These are phyloP conservation scores for Tribolium madens DNA, from an alignment of 1,140 invertebrate genomes.

Conservation along the genomic window DNA sequence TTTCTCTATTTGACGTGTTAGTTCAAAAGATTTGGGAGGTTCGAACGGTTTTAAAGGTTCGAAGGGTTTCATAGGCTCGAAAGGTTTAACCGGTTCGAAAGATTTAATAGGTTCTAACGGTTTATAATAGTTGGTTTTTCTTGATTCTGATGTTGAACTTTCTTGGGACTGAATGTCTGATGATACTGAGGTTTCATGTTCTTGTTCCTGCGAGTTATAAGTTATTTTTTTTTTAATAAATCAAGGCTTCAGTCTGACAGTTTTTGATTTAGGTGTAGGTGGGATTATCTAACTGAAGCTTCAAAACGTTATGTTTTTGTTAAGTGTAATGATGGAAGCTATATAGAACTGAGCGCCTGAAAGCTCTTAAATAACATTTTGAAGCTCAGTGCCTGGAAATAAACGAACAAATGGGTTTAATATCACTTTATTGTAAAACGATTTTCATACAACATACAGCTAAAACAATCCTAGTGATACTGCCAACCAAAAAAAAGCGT, in stretches of 20 bases:
- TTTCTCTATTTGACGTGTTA: conserved; percentile 56
- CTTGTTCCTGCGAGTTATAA: not conserved
- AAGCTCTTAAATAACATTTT: conserved; percentile 61
- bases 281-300: conserved; percentile 60
- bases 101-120: conserved; percentile 51
- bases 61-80: conserved; percentile 57
- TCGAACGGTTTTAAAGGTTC: conserved; percentile 59
- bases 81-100: conserved; percentile 52
- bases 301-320: conserved; percentile 62
- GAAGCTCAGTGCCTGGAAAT: conserved; percentile 63
- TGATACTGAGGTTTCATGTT: conserved; percentile 3
- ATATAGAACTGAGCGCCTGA: conserved; percentile 65
- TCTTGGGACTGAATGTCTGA: no score
- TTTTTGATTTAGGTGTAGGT: not conserved
- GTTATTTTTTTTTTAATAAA: not conserved
- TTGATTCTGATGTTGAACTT: conserved; percentile 3
- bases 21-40: conserved; percentile 57
- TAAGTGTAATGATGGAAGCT: conserved; percentile 56
- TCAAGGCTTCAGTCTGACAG: conserved; percentile 3
- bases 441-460: conserved; percentile 45
- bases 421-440: conserved; percentile 51
- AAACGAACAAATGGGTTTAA: conserved; percentile 54
- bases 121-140: conserved; percentile 42
- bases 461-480: conserved; percentile 46
- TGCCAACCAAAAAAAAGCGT: conserved; percentile 49